These are phyloP conservation scores for Ditula angustiorana DNA, from an alignment of 2,888 invertebrate genomes.

Conservation along the genomic window DNA sequence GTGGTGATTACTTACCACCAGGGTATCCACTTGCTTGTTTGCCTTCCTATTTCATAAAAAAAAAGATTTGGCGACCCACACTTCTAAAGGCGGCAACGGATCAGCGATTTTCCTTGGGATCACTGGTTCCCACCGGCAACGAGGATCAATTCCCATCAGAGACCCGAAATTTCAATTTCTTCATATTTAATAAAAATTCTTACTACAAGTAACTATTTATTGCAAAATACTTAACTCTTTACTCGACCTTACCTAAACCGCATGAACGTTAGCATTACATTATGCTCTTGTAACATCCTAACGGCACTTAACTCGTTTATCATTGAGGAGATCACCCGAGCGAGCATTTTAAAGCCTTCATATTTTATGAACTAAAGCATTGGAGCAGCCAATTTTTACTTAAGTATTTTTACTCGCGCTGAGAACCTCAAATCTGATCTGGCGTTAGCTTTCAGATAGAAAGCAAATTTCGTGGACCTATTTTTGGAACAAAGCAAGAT, in stretches of 20 bases:
- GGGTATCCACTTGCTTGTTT: too few relatives aligned
- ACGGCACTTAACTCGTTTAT: constrained; percentile 24
- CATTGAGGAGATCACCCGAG: constrained; percentile 1
- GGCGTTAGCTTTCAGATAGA: not conserved
- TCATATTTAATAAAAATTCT: too few relatives aligned
- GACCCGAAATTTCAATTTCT: too few relatives aligned
- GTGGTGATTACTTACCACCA: too few relatives aligned
- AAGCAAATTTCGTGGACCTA: not conserved
- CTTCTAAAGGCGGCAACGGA: too few relatives aligned
- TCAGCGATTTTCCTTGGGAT: too few relatives aligned
- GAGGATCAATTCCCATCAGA: too few relatives aligned
- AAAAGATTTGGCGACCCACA: too few relatives aligned
- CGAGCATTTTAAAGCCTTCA: constrained; percentile 15
- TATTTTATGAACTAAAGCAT: constrained; percentile 9
- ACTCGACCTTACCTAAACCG: not conserved
- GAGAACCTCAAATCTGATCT: not conserved
- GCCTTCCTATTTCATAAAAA: too few relatives aligned
- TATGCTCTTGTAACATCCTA: not conserved
- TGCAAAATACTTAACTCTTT: too few relatives aligned
- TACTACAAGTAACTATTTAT: too few relatives aligned
- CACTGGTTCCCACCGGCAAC: too few relatives aligned
- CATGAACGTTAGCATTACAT: not conserved
- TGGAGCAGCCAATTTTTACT: constrained; percentile 3
- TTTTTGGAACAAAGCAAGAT: not conserved
- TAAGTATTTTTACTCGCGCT: not conserved